Base-by-base conservation (phyloP, 1,140 invertebrate genomes). In the Pollicipes pollicipes region DNA sequence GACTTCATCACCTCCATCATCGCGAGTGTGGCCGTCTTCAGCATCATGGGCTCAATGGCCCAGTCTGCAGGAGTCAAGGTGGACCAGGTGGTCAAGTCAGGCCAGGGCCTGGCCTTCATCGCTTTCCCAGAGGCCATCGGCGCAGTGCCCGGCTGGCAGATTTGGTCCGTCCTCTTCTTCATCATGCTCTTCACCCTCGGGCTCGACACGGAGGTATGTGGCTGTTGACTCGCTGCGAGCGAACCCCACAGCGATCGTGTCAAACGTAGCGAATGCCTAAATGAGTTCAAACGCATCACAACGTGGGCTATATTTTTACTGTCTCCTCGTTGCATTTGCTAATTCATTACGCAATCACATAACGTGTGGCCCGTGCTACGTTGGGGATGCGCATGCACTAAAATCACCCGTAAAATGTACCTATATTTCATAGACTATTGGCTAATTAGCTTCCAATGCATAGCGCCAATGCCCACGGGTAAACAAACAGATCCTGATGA, bases 121-220 rank as follows among this genome's bases (percentile, higher is more conserved):
- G 91, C 90, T 0, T 96, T 95, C 80, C 91, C 93, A 24, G 63
- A 64, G 26, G 63, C 63, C 10, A 64, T 64, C 26, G 63, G 63
- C 8, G 24, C 3, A 3, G 63, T 27, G 24, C 63, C 63, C 27
- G 63, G 63, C 63, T 64, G 63, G 63, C 63, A 64, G 63, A 4
- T 64, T 6, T 64, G 63, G 63, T 64, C 63, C 10, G 27, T 64
- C 10, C 63, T 64, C 10, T 64, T 64, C 63, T 96, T 95, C 82
- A 79, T 93, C n/a, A 92, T 93, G 90, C 82, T 93, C 76, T 88
- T 89, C 68, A 86, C 90, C 0, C 78, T 93, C 68, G 90, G 89
- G 3, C 71, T 80, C 27, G 78, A 77, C 26, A 77, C 76, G 26
- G 75, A 75, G 26, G 75, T 76, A 3, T 73, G 72, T 24, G 80